A percentile compares a stretch with the other conserved stretches of the same genome.
These are phyloP conservation scores for Pristionchus maxplancki DNA, from an alignment of 2,888 invertebrate genomes.

Conservation along the genomic window DNA sequence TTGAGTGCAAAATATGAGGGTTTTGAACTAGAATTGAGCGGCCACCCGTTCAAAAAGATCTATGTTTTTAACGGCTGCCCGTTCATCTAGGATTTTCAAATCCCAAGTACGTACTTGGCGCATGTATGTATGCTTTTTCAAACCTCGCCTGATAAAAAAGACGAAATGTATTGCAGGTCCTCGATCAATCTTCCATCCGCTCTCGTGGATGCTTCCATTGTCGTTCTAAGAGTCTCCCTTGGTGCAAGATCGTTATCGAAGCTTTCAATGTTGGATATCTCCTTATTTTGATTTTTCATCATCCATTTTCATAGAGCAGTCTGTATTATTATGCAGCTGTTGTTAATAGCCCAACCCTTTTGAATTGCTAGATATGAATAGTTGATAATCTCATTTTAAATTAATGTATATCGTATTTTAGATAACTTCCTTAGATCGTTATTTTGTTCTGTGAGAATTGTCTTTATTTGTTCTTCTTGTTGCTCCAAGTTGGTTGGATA, in stretches of 20 bases:
- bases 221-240: background rate
- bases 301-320: background rate
- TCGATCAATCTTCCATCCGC: background rate
- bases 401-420: conserved; percentile 14
- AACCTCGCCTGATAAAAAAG: too few species aligned
- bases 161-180: background rate
- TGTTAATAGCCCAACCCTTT: background rate
- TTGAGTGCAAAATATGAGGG: too few species aligned
- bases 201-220: background rate
- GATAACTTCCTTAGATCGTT: background rate
- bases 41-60: too few species aligned
- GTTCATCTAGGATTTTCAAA: too few species aligned
- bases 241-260: background rate
- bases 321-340: conserved; percentile 9
- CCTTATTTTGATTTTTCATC: too few species aligned
- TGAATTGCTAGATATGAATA: background rate
- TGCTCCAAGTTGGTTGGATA: background rate
- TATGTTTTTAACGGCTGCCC: too few species aligned
- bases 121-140: too few species aligned
- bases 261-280: background rate
- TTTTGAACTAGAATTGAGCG: too few species aligned
- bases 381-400: background rate
- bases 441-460: conserved; percentile 12
- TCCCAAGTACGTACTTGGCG: too few species aligned
- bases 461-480: background rate